Base-by-base conservation (phyloP, 2,113 vertebrate species). In the Myotis davidii region DNA sequence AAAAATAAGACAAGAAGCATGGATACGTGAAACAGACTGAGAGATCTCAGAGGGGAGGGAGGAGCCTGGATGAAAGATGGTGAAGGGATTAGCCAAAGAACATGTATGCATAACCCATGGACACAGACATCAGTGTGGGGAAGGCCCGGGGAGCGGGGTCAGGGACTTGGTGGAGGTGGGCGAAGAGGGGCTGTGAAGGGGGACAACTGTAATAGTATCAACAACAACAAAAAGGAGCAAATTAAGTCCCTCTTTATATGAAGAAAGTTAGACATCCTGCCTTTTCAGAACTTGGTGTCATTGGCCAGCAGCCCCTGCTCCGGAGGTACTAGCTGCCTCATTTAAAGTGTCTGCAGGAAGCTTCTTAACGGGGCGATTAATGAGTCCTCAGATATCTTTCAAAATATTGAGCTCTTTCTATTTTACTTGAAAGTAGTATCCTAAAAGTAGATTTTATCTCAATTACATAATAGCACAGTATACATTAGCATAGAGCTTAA, bases 391-490 rank as follows among this genome's bases (percentile, higher is more conserved):
- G 3, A 48, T 1, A 48, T 92, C 93, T 83, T 69, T 23, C 0
- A 48, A 81, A 74, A 95, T 74, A 52, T 14, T n/a, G 34, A 67
- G 11, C 5, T 69, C 81, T 84, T 90, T 32, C 14, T 79, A 3
- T 90, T 74, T 90, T 88, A 73, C 78, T 88, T 78, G 34, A 92
- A 88, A 94, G 9, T 54, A 82, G 52, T 65, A 32, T 50, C 10
- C n/a, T 70, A 45, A 74, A 90, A 85, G 91, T 10, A 48, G 20
- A 56, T 27, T 90, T 50, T 29, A 50, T 70, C 54, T 95, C 23
- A 90, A 11, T 77, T 82, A 77, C 32, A 17, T 54, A 56, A 76
- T 1, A 73, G 42, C 6, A 59, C 83, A 84, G 45, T 61, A 42
- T 42, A 77, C 32, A 50, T 56, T 23, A 78, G 59, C 82, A 94